A percentile compares a stretch with the other conserved stretches of the same genome.
These are phyloP conservation scores for Bugula neritina DNA, from an alignment of 2,888 invertebrate species.

Conservation along the genomic window DNA sequence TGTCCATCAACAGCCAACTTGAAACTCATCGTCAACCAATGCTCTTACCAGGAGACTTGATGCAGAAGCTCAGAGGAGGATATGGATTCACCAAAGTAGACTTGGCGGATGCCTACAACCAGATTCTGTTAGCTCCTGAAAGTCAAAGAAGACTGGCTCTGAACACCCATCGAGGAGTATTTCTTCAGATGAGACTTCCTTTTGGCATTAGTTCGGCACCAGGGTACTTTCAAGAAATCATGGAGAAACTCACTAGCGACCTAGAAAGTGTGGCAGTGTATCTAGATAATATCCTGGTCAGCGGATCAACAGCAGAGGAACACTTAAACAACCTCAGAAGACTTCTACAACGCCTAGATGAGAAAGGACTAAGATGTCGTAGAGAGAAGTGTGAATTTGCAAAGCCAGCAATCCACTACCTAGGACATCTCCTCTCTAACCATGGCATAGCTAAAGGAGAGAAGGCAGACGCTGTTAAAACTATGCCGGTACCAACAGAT, in stretches of 20 bases:
- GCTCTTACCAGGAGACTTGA: slow-evolving; percentile 31
- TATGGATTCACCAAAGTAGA: slow-evolving; percentile 33
- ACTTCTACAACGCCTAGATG: slow-evolving; percentile 32
- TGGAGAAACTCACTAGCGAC: slow-evolving; percentile 35
- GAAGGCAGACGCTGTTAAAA: background rate
- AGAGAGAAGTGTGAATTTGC: slow-evolving; percentile 28
- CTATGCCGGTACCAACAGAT: slow-evolving; percentile 28
- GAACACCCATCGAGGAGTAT: slow-evolving; percentile 33
- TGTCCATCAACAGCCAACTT: slow-evolving; percentile 30
- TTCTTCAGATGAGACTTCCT: slow-evolving; percentile 34
- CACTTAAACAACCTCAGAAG: slow-evolving; percentile 31
- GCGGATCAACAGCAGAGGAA: slow-evolving; percentile 30
- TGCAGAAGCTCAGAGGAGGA: slow-evolving; percentile 29
- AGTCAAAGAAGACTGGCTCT: slow-evolving; percentile 30
- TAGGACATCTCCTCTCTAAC: slow-evolving; percentile 24
- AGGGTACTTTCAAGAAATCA: slow-evolving; percentile 34
- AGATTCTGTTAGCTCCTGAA: slow-evolving; percentile 30
- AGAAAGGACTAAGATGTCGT: slow-evolving; percentile 27
- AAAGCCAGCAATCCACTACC: slow-evolving; percentile 25
- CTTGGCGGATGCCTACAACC: slow-evolving; percentile 34
- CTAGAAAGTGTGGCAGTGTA: slow-evolving; percentile 33
- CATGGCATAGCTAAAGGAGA: slow-evolving; percentile 7
- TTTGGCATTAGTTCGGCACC: slow-evolving; percentile 35
- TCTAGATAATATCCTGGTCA: slow-evolving; percentile 37
- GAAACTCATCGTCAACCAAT: slow-evolving; percentile 31